Conservation (phyloP, 2,797 vertebrate genomes). For the Sarcophilus harrisii region DNA sequence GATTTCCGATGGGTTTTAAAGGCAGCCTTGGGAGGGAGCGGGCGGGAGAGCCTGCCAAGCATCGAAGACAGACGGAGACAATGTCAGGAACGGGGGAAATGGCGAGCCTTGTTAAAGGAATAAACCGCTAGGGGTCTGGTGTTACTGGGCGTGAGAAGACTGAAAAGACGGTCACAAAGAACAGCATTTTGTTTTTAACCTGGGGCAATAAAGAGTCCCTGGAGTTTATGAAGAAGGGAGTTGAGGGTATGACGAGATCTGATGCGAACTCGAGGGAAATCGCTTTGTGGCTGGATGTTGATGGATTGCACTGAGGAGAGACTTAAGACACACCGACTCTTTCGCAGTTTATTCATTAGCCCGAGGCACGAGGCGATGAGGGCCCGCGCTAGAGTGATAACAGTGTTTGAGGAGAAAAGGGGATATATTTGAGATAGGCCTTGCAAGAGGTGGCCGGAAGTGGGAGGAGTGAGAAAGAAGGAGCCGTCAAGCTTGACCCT, state of each 20-base stretch:
- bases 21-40: not conserved
- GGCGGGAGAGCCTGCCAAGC: not conserved
- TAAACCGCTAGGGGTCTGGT: accelerated
- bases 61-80: not conserved
- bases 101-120: not conserved
- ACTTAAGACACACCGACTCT: not conserved
- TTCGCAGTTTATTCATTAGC: not conserved
- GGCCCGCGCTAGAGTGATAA: not conserved
- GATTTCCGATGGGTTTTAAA: not conserved
- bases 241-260: not conserved
- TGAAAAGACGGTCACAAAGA: not conserved
- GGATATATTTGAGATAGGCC: not conserved
- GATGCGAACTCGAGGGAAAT: not conserved
- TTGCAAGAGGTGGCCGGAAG: no score
- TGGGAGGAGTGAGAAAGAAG: no score
- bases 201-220: not conserved
- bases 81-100: not conserved
- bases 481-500: no score
- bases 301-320: no score
- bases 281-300: not conserved
- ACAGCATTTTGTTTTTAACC: not conserved
- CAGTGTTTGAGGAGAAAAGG: not conserved
- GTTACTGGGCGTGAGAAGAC: no score
- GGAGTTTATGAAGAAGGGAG: not conserved
- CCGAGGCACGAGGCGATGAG: not conserved